Base-by-base conservation (phyloP, 2,113 vertebrate species). In the Erythrolamprus reginae region DNA sequence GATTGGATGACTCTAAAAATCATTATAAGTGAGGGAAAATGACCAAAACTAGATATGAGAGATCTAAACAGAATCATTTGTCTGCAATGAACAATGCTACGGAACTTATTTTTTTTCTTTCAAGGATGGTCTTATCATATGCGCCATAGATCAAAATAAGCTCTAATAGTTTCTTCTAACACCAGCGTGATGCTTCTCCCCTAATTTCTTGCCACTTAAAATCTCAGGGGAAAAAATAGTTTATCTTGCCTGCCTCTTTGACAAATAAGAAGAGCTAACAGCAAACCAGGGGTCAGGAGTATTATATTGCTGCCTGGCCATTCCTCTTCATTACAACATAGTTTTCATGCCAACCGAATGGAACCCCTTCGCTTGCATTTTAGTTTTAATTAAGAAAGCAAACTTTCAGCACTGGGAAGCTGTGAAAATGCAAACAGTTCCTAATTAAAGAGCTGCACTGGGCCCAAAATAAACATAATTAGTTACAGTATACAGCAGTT, bases 361-460 rank as follows among this genome's bases (percentile, higher is more conserved):
- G 83, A 91, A 88, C 10, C 15, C 86, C 90, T 88, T 88, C 15
- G 52, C 83, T 88, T 91, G 90, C 90, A 91, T 83, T 91, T 91
- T 88, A 50, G 86, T 91, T 91, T 91, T 91, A 91, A 91, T 91
- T 91, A 91, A 9, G 52, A 88, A 91, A 91, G 70, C 90, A 91
- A 88, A 91, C 90, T 91, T 91, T 87, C 88, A 77, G 90, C 86
- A 61, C 42, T 47, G 65, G 12, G 90, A 87, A 53, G 70, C 86
- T 50, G 52, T 4, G 48, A 91, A 88, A 91, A 61, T 1, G 70
- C 52, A 88, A 91, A 83, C 90, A 91, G 28, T 83, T 84, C 86
- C 90, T 88, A 91, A 91, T 91, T 91, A 91, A 91, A 91, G 90
- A 58, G 86, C 70, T 51, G 90, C 38, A 26, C 42, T 42, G 86